Base-by-base conservation (phyloP, 2,888 invertebrate species). In the Pollenia angustigena region DNA sequence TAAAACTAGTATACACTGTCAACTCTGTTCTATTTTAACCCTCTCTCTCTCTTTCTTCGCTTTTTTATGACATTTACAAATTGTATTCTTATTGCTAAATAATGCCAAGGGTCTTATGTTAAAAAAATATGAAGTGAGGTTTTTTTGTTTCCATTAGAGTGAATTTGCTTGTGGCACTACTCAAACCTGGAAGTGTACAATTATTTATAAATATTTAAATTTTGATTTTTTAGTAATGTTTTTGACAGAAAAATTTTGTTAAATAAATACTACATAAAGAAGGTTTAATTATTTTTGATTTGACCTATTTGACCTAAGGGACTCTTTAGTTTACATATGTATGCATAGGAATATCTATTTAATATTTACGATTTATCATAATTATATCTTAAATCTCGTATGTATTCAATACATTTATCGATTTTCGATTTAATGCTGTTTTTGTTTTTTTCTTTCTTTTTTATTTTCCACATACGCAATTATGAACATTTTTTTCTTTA, bases 361-460 rank as follows among this genome's bases (percentile, higher is more conserved):
- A 2, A 32, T 32, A 32, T n/a, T 62, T 64, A 46, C 40, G 9
- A n/a, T 60, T 60, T 40, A 60, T 60, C 60, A 60, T 64, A 18
- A 46, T 64, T 18, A 46, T 64, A 64, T 46, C 18, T 46, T 9
- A 18, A 46, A 64, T 46, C 46, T 10, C 23, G 18, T 46, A 18
- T n/a, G 10, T 18, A 44, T 46, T 18, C 18, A 2, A 44, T 46
- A 64, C 44, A 64, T 11, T 44, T 64, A 64, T 64, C 46, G 64
- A 64, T 64, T 64, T 64, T 64, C 64, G 64, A 46, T 64, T 64
- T 64, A 64, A 18, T 44, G n/a, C 42, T 62, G 42, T 62, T 62
- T 64, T 44, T 18, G 4, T 64, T 18, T 18, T 18, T 18, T 64
- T 7, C 18, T 46, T 46, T 11, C 12, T 18, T 16, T 64, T 16